Percentiles rank a stretch among this genome's conserved stretches.
Evolutionary conservation across 2,113 vertebrate species (phyloP).

Genomic region (Bufo gargarizans): DNA sequence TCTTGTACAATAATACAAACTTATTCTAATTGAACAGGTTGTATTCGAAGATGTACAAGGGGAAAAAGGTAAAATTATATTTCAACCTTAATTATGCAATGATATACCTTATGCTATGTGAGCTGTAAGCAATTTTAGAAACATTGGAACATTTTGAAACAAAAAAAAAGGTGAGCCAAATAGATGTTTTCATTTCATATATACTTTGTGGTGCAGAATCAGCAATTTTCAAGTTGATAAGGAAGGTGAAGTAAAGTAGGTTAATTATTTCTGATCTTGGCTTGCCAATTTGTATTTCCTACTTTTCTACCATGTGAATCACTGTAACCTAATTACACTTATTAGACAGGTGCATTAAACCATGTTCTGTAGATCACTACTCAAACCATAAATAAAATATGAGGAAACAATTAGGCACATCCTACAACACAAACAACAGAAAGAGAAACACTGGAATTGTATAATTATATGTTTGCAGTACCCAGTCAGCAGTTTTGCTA

Average conservation of each 20-base stretch:
- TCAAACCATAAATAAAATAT: slow-evolving; percentile 65
- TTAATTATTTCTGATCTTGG: slow-evolving; percentile 59
- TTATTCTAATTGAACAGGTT: slow-evolving; percentile 16
- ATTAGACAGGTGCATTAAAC: slow-evolving; percentile 62
- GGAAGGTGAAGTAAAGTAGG: slow-evolving; percentile 18
- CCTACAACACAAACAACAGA: slow-evolving; percentile 57
- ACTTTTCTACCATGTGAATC: slow-evolving; percentile 61
- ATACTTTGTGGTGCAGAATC: slow-evolving; percentile 9
- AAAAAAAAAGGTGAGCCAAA: not conserved
- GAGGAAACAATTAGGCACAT: slow-evolving; percentile 63
- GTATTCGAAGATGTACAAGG: not conserved
- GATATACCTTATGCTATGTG: not conserved
- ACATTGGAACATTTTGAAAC: slow-evolving; percentile 21
- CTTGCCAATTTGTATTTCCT: slow-evolving; percentile 44
- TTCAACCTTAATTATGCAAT: not conserved
- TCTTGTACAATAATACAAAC: not conserved
- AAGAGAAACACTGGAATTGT: slow-evolving; percentile 61
- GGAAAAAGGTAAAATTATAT: not conserved
- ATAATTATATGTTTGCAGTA: slow-evolving; percentile 71
- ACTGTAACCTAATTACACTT: slow-evolving; percentile 65
- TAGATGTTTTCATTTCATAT: slow-evolving; percentile 10
- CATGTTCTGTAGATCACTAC: slow-evolving; percentile 58
- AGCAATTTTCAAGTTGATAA: slow-evolving; percentile 36
- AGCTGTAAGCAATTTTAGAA: not conserved
- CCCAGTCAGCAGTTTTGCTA: slow-evolving; percentile 66